A percentile compares a stretch with the other conserved stretches of the same genome.
These are phyloP conservation scores for Parnassius smintheus DNA, from an alignment of 2,888 invertebrate species.

Conservation along the genomic window DNA sequence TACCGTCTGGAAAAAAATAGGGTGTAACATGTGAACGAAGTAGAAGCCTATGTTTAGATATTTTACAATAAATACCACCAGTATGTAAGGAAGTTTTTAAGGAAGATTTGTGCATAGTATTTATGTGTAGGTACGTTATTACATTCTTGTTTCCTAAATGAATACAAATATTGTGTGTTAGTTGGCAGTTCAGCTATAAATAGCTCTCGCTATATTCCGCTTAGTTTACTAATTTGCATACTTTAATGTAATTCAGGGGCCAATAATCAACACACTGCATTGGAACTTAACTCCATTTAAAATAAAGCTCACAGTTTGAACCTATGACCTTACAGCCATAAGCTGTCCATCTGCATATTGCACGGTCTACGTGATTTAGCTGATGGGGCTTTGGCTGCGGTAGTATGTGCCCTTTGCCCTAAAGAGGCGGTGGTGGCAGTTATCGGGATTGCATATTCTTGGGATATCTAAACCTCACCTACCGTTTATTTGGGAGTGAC, in stretches of 20 bases:
- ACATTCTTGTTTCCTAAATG: no score
- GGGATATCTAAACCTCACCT: conserved; percentile 17
- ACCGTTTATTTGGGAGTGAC: conserved; percentile 2
- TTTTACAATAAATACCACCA: no score
- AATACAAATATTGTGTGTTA: conserved; percentile 14
- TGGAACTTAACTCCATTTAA: conserved; percentile 18
- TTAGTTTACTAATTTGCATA: conserved; percentile 20
- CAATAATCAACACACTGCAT: conserved; percentile 22
- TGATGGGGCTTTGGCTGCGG: conserved; percentile 35
- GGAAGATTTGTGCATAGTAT: no score
- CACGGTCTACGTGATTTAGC: conserved; percentile 29
- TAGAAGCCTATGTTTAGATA: no score
- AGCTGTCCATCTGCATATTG: conserved; percentile 26
- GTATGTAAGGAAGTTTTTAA: no score
- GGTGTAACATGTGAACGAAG: no score
- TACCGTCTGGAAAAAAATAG: no score
- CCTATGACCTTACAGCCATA: conserved; percentile 18
- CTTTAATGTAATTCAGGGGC: conserved; percentile 18
- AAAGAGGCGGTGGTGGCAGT: conserved; percentile 30
- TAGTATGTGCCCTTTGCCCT: conserved; percentile 34
- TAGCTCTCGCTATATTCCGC: conserved; percentile 8
- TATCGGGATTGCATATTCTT: conserved; percentile 16
- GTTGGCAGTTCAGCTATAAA: background rate
- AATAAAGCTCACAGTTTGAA: conserved; percentile 22
- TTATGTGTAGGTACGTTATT: no score